phyloP scores from a whole-genome alignment of 2,888 invertebrate genomes.

The Pimpla rufipes region DNA sequence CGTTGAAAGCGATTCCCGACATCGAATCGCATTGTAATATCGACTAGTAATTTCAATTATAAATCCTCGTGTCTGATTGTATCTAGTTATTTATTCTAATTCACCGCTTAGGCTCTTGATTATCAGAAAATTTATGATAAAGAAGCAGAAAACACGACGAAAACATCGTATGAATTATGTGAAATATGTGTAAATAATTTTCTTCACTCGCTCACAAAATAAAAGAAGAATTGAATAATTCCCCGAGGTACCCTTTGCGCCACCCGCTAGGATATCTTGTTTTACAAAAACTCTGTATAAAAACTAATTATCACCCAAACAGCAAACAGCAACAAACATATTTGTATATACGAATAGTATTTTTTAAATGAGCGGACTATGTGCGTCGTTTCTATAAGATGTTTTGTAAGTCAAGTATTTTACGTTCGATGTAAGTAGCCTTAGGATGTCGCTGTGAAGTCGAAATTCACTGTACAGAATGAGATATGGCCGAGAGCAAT shows the following conservation, averaged over 20 bases:
- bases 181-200: slow-evolving; percentile 80
- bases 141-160: slow-evolving; percentile 30
- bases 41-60: slow-evolving; percentile 68
- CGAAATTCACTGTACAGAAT: slow-evolving; percentile 42
- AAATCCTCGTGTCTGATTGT: slow-evolving; percentile 75
- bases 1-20: not conserved
- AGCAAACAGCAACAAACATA: slow-evolving; percentile 40
- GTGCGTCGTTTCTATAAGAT: slow-evolving; percentile 63
- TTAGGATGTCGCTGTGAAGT: slow-evolving; percentile 24
- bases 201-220: slow-evolving; percentile 77
- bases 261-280: slow-evolving; percentile 73
- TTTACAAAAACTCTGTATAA: slow-evolving; percentile 68
- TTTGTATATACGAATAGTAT: slow-evolving; percentile 69
- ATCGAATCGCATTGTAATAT: slow-evolving; percentile 32
- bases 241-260: slow-evolving; percentile 77
- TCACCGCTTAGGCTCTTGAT: slow-evolving; percentile 74
- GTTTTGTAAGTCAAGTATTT: slow-evolving; percentile 62
- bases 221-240: slow-evolving; percentile 74
- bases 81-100: slow-evolving; percentile 78
- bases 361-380: slow-evolving; percentile 68
- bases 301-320: slow-evolving; percentile 25
- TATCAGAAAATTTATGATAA: slow-evolving; percentile 67
- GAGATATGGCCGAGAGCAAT: slow-evolving; percentile 15
- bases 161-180: slow-evolving; percentile 67
- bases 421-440: slow-evolving; percentile 59